These are phyloP conservation scores for Lonchura striata DNA, from an alignment of 2,113 vertebrate species.

Conservation along the genomic window DNA sequence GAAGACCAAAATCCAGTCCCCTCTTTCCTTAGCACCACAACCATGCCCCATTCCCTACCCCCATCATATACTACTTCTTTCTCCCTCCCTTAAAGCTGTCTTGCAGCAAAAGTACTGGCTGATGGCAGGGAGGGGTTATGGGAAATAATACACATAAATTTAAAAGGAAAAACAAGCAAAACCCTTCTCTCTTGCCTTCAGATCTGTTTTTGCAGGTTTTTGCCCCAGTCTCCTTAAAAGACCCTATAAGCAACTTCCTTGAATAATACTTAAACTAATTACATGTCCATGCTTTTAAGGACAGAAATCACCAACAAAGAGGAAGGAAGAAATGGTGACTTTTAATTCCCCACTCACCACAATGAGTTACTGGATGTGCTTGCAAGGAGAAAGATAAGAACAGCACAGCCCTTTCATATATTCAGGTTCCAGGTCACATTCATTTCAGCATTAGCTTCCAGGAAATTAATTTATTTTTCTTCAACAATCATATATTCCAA, in stretches of 20 bases:
- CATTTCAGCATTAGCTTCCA: background rate
- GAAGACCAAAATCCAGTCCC: background rate
- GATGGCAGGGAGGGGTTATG: background rate
- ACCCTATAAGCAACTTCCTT: background rate
- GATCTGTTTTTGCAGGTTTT: background rate
- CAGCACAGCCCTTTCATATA: background rate
- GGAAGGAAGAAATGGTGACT: background rate
- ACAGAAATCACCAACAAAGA: background rate
- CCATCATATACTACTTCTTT: background rate
- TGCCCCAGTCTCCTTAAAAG: background rate
- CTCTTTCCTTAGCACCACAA: background rate
- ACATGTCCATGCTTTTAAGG: background rate
- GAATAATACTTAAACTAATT: background rate
- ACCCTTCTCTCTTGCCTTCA: background rate
- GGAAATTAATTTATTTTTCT: background rate
- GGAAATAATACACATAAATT: background rate
- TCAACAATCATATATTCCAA: background rate
- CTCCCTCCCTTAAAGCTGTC: background rate
- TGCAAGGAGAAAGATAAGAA: background rate
- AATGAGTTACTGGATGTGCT: background rate
- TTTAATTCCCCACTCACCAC: background rate
- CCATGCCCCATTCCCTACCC: background rate
- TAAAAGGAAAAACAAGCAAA: background rate
- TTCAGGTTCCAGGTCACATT: background rate
- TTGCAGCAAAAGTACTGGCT: background rate